phyloP scores from a whole-genome alignment of 2,888 invertebrate species.

The Drosophila nr. medialis region DNA sequence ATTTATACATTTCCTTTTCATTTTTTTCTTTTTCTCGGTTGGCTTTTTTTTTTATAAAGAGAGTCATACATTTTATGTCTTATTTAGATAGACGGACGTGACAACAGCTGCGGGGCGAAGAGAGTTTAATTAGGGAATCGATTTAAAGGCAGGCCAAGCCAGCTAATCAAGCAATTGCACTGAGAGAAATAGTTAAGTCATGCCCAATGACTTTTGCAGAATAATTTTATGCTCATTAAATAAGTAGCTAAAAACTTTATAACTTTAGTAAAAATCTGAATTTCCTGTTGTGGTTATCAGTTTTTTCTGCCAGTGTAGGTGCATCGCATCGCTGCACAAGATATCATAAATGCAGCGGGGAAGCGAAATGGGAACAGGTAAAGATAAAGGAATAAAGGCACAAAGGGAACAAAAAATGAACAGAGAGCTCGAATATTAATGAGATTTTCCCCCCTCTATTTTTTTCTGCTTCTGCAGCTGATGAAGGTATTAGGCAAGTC shows the following conservation, averaged over 20 bases:
- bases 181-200: not conserved
- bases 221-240: not conserved
- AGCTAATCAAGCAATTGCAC: constrained; percentile 36
- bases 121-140: constrained; percentile 66
- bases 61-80: constrained; percentile 51
- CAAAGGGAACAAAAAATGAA: constrained; percentile 37
- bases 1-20: constrained; percentile 60
- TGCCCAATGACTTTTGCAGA: not conserved
- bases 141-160: constrained; percentile 43
- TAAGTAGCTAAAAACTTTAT: not conserved
- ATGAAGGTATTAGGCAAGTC: constrained; percentile 65
- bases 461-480: constrained; percentile 26
- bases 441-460: constrained; percentile 39
- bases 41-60: not conserved
- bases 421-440: constrained; percentile 49
- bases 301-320: not conserved
- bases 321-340: constrained; percentile 40
- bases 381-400: constrained; percentile 9
- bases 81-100: constrained; percentile 51
- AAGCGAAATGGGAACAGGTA: constrained; percentile 34
- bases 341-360: constrained; percentile 22
- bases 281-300: not conserved
- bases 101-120: constrained; percentile 49
- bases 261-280: not conserved
- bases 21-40: constrained; percentile 8